Percentiles rank a stretch among this genome's conserved stretches.
Evolutionary conservation across 2,888 invertebrate species (phyloP).

Genomic region (Anticlea derivata): DNA sequence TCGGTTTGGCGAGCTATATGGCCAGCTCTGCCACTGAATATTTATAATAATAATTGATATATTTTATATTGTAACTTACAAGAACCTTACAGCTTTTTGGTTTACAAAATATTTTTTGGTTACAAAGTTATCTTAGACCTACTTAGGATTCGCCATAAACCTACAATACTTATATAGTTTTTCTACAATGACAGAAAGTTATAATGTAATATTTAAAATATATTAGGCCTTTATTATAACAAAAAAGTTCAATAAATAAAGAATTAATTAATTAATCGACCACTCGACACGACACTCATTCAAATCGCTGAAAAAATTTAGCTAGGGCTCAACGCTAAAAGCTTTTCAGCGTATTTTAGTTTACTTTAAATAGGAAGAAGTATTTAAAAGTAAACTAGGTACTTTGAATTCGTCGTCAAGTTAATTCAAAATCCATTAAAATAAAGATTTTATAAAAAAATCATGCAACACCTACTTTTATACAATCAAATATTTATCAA

Average conservation of each 20-base stretch:
- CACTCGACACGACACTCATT: no score
- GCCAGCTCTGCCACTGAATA: no score
- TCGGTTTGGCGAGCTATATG: no score
- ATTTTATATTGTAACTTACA: background rate
- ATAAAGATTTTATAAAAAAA: no score
- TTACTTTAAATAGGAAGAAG: slow-evolving; percentile 47
- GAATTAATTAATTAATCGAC: background rate
- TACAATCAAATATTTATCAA: background rate
- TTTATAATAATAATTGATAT: no score
- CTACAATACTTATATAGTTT: slow-evolving; percentile 15
- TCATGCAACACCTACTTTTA: background rate
- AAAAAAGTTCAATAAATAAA: no score
- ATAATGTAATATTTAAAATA: slow-evolving; percentile 32
- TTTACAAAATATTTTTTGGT: background rate
- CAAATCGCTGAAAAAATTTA: slow-evolving; percentile 76
- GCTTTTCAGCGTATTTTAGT: slow-evolving; percentile 67
- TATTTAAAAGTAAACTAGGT: slow-evolving; percentile 22
- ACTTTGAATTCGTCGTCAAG: slow-evolving; percentile 8
- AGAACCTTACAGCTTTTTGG: slow-evolving; percentile 10
- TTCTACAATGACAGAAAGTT: background rate
- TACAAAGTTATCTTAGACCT: slow-evolving; percentile 2
- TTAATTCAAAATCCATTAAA: no score
- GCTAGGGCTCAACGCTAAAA: slow-evolving; percentile 78
- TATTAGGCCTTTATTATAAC: slow-evolving; percentile 54
- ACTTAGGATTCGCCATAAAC: slow-evolving; percentile 22